Conservation (phyloP, 2,797 vertebrate genomes). For the Peromyscus attwateri region DNA sequence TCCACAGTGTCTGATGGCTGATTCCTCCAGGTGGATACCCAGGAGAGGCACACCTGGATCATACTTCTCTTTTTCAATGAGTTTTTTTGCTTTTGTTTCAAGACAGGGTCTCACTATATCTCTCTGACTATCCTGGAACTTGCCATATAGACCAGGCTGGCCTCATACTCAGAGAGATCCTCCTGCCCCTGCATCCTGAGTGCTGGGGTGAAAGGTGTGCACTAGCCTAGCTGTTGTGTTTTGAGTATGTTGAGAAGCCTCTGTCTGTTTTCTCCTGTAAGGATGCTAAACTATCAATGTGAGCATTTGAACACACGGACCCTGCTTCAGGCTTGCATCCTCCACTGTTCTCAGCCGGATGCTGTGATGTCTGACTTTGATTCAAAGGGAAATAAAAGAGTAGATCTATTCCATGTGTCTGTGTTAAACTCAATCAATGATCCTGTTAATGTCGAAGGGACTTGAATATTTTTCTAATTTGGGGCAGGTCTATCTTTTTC, state of each 20-base stretch:
- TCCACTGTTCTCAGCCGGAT: neutral
- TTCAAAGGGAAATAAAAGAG: constrained; percentile 31
- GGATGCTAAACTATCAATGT: neutral
- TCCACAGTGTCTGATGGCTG: neutral
- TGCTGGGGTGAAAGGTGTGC: neutral
- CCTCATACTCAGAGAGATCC: neutral
- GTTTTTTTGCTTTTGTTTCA: neutral
- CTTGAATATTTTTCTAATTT: constrained; percentile 35
- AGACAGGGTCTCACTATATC: neutral
- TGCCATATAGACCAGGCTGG: neutral
- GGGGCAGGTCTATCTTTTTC: constrained; percentile 19
- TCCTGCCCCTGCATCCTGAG: neutral
- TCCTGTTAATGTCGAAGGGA: neutral
- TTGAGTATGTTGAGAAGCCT: neutral
- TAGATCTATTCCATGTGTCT: neutral
- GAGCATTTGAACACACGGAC: neutral
- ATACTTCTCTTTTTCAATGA: neutral
- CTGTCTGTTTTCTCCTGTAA: neutral
- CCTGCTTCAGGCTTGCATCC: neutral
- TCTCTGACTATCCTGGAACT: neutral
- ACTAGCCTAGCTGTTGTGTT: neutral
- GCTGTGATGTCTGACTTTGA: neutral
- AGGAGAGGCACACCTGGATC: neutral
- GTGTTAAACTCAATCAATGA: constrained; percentile 14
- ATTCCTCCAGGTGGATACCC: neutral